A percentile compares a stretch with the other conserved stretches of the same genome.
phyloP scores from a whole-genome alignment of 1,140 invertebrate genomes.

The Formica exsecta region DNA sequence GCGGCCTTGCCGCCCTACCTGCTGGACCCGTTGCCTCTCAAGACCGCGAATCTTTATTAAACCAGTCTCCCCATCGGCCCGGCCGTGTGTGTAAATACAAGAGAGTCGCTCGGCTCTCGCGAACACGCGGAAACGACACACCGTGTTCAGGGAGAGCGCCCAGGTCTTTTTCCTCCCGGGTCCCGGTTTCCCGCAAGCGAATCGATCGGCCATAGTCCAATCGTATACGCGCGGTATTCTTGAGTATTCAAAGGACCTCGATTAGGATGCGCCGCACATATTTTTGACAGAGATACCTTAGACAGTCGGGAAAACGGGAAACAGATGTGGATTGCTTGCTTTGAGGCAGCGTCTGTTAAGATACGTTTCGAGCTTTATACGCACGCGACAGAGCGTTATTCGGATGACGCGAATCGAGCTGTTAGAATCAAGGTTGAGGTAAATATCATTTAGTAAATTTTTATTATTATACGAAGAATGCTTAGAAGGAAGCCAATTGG shows the following conservation, averaged over 20 bases:
- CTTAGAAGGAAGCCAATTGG: background rate
- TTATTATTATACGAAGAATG: conserved; percentile 4
- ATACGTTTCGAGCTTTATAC: conserved; percentile 11
- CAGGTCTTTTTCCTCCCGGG: background rate
- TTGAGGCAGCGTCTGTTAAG: conserved; percentile 22
- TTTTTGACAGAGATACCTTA: conserved; percentile 55
- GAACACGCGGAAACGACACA: background rate
- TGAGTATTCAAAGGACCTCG: conserved; percentile 10
- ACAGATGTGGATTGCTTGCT: conserved; percentile 1
- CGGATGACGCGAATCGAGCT: background rate
- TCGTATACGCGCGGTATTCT: background rate
- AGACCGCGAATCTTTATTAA: conserved; percentile 86
- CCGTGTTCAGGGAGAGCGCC: conserved; percentile 52
- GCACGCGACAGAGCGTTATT: background rate
- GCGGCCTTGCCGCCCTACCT: conserved; percentile 84
- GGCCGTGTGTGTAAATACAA: conserved; percentile 71
- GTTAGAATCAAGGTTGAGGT: conserved; percentile 7
- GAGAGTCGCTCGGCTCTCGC: conserved; percentile 17
- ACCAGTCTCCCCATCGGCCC: conserved; percentile 27
- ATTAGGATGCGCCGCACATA: conserved; percentile 48
- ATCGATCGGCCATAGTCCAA: background rate
- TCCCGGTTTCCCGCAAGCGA: background rate
- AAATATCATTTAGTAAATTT: conserved; percentile 37
- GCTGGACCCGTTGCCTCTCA: conserved; percentile 85
- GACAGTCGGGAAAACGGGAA: background rate